Percentiles rank a stretch among this genome's conserved stretches.
Conservation (phyloP, 2,888 invertebrate species). For the Carcina quercana region DNA sequence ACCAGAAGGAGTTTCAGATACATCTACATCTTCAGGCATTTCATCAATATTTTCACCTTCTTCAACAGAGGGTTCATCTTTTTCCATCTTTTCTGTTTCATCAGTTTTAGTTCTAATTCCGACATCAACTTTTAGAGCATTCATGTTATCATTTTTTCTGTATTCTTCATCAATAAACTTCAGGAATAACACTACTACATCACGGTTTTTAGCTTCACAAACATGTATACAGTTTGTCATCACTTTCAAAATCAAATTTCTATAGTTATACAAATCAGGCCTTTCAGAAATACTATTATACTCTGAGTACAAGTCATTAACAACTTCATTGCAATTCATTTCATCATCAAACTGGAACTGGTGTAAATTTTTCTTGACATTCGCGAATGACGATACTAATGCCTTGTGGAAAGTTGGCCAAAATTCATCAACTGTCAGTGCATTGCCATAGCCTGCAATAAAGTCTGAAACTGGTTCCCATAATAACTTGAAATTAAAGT, state of each 20-base stretch:
- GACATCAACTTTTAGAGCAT: conserved; percentile 72
- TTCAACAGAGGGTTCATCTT: conserved; percentile 32
- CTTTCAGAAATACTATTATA: conserved; percentile 67
- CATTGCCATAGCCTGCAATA: conserved; percentile 82
- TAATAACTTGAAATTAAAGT: conserved; percentile 89
- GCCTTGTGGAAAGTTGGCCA: conserved; percentile 81
- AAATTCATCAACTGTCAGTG: conserved; percentile 76
- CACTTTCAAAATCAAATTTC: conserved; percentile 86
- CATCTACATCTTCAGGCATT: conserved; percentile 40
- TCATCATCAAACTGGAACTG: conserved; percentile 47
- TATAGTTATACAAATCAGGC: conserved; percentile 83
- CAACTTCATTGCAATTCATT: conserved; percentile 38
- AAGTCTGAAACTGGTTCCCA: conserved; percentile 90
- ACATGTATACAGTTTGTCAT: conserved; percentile 83
- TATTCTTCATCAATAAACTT: conserved; percentile 82
- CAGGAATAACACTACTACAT: conserved; percentile 86
- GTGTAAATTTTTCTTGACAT: conserved; percentile 52
- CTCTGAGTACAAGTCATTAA: conserved; percentile 46
- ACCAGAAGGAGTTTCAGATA: conserved; percentile 47
- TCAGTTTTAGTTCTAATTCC: conserved; percentile 66
- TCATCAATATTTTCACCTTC: conserved; percentile 48
- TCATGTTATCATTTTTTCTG: conserved; percentile 44
- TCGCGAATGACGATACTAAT: conserved; percentile 66
- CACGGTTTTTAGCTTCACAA: conserved; percentile 86
- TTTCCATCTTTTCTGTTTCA: conserved; percentile 44